A percentile compares a stretch with the other conserved stretches of the same genome.
Conservation (phyloP, 2,797 vertebrate genomes). For the Aplochiton taeniatus region DNA sequence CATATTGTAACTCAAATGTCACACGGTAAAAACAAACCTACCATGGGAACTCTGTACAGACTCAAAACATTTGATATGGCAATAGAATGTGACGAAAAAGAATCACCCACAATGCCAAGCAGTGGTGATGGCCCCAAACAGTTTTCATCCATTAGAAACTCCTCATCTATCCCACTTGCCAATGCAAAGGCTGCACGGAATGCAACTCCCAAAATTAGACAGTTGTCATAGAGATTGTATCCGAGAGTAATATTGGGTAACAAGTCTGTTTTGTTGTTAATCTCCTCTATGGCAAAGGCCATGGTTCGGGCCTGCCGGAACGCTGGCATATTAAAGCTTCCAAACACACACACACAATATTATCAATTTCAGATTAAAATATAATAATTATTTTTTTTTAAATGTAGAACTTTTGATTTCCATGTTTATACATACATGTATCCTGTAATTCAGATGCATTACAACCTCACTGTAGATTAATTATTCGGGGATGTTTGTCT, state of each 20-base stretch:
- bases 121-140: conserved; percentile 45
- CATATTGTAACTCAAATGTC: background rate
- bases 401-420: background rate
- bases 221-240: conserved; percentile 75
- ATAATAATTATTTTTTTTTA: background rate
- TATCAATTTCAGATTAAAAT: background rate
- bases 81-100: conserved; percentile 54
- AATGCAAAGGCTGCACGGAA: conserved; percentile 68
- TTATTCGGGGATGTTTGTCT: too few relatives aligned
- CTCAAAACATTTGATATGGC: conserved; percentile 56
- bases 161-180: conserved; percentile 37
- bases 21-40: conserved; percentile 13
- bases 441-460: too few relatives aligned
- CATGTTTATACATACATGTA: too few relatives aligned
- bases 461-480: too few relatives aligned
- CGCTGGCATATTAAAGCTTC: conserved; percentile 60
- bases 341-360: conserved; percentile 12
- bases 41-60: conserved; percentile 54
- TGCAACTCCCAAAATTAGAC: conserved; percentile 61
- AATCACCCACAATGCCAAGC: conserved; percentile 55
- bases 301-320: conserved; percentile 64
- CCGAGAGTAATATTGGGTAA: conserved; percentile 74
- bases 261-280: conserved; percentile 66
- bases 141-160: conserved; percentile 9
- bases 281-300: conserved; percentile 70